Conservation (phyloP, 2,113 vertebrate species). For the Anthoscopus minutus region DNA sequence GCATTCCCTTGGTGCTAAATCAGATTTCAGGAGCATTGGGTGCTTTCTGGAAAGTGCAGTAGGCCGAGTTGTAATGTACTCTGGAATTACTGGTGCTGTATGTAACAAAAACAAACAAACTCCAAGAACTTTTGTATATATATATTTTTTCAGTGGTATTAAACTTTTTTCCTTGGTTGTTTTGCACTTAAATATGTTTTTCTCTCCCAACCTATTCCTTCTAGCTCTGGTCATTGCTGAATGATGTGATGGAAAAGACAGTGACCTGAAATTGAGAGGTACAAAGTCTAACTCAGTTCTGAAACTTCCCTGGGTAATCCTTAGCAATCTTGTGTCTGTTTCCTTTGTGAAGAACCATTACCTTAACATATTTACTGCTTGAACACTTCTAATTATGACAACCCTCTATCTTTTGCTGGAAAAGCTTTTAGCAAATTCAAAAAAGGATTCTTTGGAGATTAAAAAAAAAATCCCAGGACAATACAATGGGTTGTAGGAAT, state of each 20-base stretch:
- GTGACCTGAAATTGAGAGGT: background rate
- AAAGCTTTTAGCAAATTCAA: background rate
- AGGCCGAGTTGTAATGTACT: constrained; percentile 32
- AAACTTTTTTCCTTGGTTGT: constrained; percentile 58
- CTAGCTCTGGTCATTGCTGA: background rate
- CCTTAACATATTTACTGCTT: background rate
- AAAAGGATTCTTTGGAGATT: background rate
- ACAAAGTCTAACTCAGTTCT: background rate
- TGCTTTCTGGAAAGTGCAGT: constrained; percentile 21
- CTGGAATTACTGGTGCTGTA: constrained; percentile 64
- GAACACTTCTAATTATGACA: background rate
- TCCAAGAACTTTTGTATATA: constrained; percentile 30
- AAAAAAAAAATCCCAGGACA: background rate
- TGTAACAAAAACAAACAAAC: constrained; percentile 18
- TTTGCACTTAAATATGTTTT: constrained; percentile 47
- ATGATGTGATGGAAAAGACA: background rate
- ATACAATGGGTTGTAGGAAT: background rate
- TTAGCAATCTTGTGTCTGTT: background rate
- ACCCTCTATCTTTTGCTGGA: background rate
- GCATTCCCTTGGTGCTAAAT: constrained; percentile 54
- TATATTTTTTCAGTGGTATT: constrained; percentile 40
- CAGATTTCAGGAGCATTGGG: constrained; percentile 27
- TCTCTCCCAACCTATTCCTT: background rate
- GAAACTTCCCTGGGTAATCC: background rate
- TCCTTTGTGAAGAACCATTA: background rate